phyloP scores from a whole-genome alignment of 2,113 vertebrate genomes.

The Tragelaphus strepsiceros region DNA sequence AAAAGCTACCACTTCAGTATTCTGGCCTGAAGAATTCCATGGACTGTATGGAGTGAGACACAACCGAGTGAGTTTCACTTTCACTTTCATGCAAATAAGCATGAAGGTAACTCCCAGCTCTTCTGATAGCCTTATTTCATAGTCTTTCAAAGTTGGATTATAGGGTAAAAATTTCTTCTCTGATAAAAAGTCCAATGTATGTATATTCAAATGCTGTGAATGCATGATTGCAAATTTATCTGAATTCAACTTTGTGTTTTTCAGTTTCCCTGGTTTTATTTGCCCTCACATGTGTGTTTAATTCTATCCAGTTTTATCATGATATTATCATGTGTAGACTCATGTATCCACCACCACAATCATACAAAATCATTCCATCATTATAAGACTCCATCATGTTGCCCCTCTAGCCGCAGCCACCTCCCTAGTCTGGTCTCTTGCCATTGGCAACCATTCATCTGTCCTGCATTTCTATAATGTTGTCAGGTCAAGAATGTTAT shows the following conservation, averaged over 20 bases:
- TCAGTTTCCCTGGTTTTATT: not conserved
- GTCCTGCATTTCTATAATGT: not conserved
- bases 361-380: not conserved
- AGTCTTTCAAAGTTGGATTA: not conserved
- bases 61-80: not conserved
- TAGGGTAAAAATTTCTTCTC: not conserved
- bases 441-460: not conserved
- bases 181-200: not conserved
- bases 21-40: not conserved
- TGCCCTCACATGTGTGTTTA: not conserved
- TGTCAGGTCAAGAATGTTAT: not conserved
- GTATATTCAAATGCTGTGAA: not conserved
- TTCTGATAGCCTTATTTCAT: not conserved
- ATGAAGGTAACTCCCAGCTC: not conserved
- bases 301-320: not conserved
- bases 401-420: not conserved
- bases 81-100: not conserved
- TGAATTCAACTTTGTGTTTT: constrained; percentile 1
- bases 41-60: not conserved
- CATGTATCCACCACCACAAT: not conserved
- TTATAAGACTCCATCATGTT: not conserved
- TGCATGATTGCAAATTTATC: not conserved
- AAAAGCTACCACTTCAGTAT: not conserved
- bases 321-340: not conserved
- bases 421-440: not conserved